Evolutionary conservation across 2,797 vertebrate species (phyloP).

Genomic region (Lutjanus campechanus): DNA sequence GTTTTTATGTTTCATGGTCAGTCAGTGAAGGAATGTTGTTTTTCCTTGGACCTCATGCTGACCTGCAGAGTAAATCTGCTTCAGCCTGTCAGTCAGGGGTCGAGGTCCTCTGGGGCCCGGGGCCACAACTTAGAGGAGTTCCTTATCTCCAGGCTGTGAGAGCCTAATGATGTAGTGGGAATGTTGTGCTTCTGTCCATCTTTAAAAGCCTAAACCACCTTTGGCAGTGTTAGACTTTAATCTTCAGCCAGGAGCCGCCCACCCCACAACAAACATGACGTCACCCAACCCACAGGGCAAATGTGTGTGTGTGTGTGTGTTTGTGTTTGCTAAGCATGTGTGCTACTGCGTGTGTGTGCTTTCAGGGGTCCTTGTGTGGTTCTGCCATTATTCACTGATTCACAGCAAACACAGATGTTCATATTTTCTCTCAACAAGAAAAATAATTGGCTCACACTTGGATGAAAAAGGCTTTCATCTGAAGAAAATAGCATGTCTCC

Average conservation of each 20-base stretch:
- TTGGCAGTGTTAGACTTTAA: conserved; percentile 64
- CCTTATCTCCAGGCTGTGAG: conserved; percentile 65
- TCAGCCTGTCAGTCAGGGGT: conserved; percentile 67
- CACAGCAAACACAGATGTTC: conserved; percentile 77
- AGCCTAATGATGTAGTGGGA: conserved; percentile 64
- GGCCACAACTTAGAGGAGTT: conserved; percentile 56
- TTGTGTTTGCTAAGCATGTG: conserved; percentile 14
- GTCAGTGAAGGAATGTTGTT: conserved; percentile 74
- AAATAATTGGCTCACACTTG: conserved; percentile 71
- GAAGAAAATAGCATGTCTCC: conserved; percentile 51
- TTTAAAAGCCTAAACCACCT: conserved; percentile 67
- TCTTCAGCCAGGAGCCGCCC: conserved; percentile 61
- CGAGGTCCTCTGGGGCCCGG: conserved; percentile 50
- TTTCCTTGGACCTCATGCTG: conserved; percentile 58
- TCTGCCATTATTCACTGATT: conserved; percentile 67
- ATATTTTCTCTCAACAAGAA: conserved; percentile 66
- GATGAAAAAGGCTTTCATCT: conserved; percentile 72
- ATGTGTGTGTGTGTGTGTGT: conserved; percentile 10
- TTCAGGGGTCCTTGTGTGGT: conserved; percentile 36
- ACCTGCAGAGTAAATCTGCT: conserved; percentile 73
- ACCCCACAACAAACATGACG: conserved; percentile 65
- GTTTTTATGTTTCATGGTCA: conserved; percentile 42
- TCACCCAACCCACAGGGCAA: conserved; percentile 66
- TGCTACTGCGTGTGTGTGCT: conserved; percentile 14
- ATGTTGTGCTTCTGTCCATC: conserved; percentile 69